Percentiles rank a stretch among this genome's conserved stretches.
These are phyloP conservation scores for Theristicus caerulescens DNA, from an alignment of 2,113 vertebrate species.

Conservation along the genomic window DNA sequence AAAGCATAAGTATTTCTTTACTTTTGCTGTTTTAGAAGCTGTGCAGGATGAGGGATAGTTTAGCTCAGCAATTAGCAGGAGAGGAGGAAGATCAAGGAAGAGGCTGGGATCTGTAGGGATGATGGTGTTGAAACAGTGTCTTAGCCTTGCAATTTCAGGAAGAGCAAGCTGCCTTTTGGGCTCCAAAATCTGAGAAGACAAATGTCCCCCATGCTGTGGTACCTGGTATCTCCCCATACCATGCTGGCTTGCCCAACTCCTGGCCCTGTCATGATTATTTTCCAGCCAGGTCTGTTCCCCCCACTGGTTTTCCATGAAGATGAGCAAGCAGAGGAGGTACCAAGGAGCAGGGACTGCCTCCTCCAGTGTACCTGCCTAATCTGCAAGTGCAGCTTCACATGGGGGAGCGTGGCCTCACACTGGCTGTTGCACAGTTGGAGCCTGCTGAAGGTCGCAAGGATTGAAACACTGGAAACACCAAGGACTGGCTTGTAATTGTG, in stretches of 20 bases:
- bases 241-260: background rate
- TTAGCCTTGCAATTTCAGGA: background rate
- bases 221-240: background rate
- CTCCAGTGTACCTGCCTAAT: background rate
- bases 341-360: background rate
- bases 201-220: background rate
- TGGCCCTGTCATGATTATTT: background rate
- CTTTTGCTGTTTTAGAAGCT: background rate
- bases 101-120: background rate
- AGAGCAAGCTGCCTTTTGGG: background rate
- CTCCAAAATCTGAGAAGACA: background rate
- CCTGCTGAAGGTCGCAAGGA: too few species aligned
- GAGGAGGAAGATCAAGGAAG: background rate
- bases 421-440: background rate
- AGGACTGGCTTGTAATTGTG: background rate
- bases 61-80: background rate
- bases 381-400: background rate
- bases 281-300: background rate
- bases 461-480: background rate
- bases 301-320: background rate
- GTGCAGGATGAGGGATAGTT: background rate
- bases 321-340: background rate
- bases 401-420: fast-evolving
- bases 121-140: background rate
- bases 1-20: background rate